phyloP scores from a whole-genome alignment of 2,888 invertebrate species.

The Brenthis hecate region DNA sequence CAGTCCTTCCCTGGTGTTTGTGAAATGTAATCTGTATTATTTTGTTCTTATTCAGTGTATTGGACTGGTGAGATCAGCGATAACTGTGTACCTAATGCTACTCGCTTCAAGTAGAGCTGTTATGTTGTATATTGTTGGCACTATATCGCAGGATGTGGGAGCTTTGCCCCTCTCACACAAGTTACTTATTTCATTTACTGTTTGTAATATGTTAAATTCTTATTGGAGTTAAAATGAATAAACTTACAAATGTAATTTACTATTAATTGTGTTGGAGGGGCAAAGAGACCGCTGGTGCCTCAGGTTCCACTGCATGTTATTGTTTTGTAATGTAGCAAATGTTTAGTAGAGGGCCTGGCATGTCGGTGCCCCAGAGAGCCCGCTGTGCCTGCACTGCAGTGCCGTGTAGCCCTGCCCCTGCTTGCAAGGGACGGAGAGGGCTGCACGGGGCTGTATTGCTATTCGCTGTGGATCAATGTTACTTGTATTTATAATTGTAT shows the following conservation, averaged over 20 bases:
- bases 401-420: no score
- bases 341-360: slow-evolving; percentile 44
- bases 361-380: slow-evolving; percentile 10
- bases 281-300: slow-evolving; percentile 45
- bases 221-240: slow-evolving; percentile 54
- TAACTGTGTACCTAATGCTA: slow-evolving; percentile 70
- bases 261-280: slow-evolving; percentile 42
- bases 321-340: slow-evolving; percentile 68
- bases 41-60: slow-evolving; percentile 61
- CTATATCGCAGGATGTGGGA: slow-evolving; percentile 56
- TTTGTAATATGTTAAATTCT: slow-evolving; percentile 48
- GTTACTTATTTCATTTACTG: slow-evolving; percentile 28
- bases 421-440: background rate
- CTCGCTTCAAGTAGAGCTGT: slow-evolving; percentile 73
- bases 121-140: slow-evolving; percentile 70
- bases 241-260: slow-evolving; percentile 41
- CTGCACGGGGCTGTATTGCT: slow-evolving; percentile 17
- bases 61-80: slow-evolving; percentile 61
- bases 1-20: slow-evolving; percentile 51
- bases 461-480: slow-evolving; percentile 68
- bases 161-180: slow-evolving; percentile 34
- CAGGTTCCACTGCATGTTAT: slow-evolving; percentile 60
- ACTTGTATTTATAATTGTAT: slow-evolving; percentile 77
- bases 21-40: slow-evolving; percentile 64
- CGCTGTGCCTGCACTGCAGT: background rate